Percentiles rank a stretch among this genome's conserved stretches.
phyloP scores from a whole-genome alignment of 2,888 invertebrate species.

The Pelosia muscerda region DNA sequence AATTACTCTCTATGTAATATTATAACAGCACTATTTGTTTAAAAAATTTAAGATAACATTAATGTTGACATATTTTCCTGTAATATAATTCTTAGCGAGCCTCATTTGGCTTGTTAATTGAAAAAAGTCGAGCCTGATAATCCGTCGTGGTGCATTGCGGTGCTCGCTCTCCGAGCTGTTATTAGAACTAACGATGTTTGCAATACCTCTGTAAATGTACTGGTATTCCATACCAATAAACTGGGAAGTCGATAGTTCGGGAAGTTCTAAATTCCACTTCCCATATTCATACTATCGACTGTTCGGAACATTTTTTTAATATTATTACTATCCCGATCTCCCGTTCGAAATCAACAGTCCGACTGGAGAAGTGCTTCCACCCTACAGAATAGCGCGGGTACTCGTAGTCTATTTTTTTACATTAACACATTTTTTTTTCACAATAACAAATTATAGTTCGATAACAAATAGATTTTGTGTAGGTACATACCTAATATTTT shows the following conservation, averaged over 20 bases:
- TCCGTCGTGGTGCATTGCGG: conserved; percentile 80
- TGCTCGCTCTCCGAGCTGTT: conserved; percentile 55
- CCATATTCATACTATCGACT: too few species aligned
- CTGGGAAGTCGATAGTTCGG: neutral
- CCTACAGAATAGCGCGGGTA: too few species aligned
- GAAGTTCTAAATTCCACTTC: neutral
- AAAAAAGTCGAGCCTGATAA: conserved; percentile 77
- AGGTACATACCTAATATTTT: too few species aligned
- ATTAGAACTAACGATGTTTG: conserved; percentile 54
- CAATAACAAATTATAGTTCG: too few species aligned
- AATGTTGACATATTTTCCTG: conserved; percentile 38
- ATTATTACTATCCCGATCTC: too few species aligned
- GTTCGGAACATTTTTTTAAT: too few species aligned
- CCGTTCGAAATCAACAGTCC: too few species aligned
- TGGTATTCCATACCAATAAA: neutral
- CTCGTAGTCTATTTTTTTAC: too few species aligned
- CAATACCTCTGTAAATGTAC: neutral
- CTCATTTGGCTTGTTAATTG: conserved; percentile 77
- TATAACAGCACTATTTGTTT: neutral
- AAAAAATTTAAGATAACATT: neutral
- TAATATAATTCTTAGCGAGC: conserved; percentile 60
- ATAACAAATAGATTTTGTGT: too few species aligned
- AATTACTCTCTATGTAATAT: too few species aligned
- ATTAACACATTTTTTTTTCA: too few species aligned
- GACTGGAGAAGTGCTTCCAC: too few species aligned